phyloP scores from a whole-genome alignment of 2,888 invertebrate species.

The Lysandra coridon region DNA sequence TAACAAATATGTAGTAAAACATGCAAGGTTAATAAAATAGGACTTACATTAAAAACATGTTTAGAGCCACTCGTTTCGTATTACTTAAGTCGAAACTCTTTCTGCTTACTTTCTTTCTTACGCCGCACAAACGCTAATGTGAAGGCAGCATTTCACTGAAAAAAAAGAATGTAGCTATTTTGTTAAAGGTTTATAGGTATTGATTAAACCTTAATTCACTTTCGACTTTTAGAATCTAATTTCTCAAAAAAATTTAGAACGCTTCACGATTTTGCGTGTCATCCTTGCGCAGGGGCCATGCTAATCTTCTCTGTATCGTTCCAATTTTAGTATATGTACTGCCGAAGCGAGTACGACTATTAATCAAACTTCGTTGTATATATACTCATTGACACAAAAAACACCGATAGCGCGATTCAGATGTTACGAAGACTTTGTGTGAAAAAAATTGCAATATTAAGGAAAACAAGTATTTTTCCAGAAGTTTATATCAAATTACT shows the following conservation, averaged over 20 bases:
- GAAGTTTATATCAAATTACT: background rate
- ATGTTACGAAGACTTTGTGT: background rate
- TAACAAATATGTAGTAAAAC: too few relatives aligned
- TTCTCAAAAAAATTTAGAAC: conserved; percentile 57
- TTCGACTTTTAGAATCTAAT: background rate
- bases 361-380: background rate
- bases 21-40: too few relatives aligned
- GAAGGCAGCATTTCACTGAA: too few relatives aligned
- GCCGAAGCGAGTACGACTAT: conserved; percentile 59
- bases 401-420: conserved; percentile 19
- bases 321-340: conserved; percentile 67
- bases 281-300: conserved; percentile 70
- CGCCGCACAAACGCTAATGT: too few relatives aligned
- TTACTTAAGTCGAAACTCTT: too few relatives aligned
- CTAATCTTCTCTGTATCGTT: conserved; percentile 67
- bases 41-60: too few relatives aligned
- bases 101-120: too few relatives aligned
- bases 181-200: too few relatives aligned
- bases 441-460: background rate
- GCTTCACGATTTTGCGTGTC: conserved; percentile 69
- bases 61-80: too few relatives aligned
- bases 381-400: background rate
- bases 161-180: too few relatives aligned
- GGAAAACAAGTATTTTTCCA: background rate
- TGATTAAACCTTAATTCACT: background rate